Evolutionary conservation across 1,140 invertebrate species (phyloP).

Genomic region (Drosophila navojoa): DNA sequence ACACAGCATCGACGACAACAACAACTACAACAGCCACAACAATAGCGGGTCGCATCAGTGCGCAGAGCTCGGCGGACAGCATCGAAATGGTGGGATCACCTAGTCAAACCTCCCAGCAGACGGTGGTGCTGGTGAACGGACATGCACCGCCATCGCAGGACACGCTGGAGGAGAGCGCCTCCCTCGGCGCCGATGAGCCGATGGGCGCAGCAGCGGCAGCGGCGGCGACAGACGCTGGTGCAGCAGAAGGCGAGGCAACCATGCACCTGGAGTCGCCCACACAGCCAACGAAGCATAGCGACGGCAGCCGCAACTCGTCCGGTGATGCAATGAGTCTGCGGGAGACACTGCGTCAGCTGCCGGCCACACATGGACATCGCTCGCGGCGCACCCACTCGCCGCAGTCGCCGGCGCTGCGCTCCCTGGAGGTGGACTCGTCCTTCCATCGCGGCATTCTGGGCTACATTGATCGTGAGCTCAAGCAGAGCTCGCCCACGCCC

Average conservation of each 20-base stretch:
- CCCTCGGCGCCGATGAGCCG: conserved; percentile 53
- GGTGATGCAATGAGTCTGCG: conserved; percentile 77
- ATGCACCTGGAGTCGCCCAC: conserved; percentile 49
- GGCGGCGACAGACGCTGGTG: neutral
- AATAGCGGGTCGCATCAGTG: conserved; percentile 64
- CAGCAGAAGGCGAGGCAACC: neutral
- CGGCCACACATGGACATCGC: conserved; percentile 71
- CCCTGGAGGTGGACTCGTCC: conserved; percentile 64
- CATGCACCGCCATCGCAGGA: conserved; percentile 64
- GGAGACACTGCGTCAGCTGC: conserved; percentile 76
- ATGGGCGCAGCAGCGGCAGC: neutral
- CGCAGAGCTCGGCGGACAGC: conserved; percentile 74
- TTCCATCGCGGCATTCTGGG: conserved; percentile 80
- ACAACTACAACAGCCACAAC: conserved; percentile 41
- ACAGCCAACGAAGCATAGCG: conserved; percentile 65
- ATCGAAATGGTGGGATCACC: conserved; percentile 71
- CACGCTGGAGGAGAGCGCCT: conserved; percentile 49
- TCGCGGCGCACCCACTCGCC: conserved; percentile 69
- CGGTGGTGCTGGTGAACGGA: conserved; percentile 75
- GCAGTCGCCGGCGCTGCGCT: conserved; percentile 54
- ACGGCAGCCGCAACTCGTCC: conserved; percentile 78
- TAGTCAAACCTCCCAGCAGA: conserved; percentile 75
- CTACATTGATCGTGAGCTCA: conserved; percentile 81
- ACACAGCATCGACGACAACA: conserved; percentile 37
- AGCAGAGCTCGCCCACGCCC: conserved; percentile 75